A percentile compares a stretch with the other conserved stretches of the same genome.
Evolutionary conservation across 2,888 invertebrate species (phyloP).

Genomic region (Cosmopolites sordidus): DNA sequence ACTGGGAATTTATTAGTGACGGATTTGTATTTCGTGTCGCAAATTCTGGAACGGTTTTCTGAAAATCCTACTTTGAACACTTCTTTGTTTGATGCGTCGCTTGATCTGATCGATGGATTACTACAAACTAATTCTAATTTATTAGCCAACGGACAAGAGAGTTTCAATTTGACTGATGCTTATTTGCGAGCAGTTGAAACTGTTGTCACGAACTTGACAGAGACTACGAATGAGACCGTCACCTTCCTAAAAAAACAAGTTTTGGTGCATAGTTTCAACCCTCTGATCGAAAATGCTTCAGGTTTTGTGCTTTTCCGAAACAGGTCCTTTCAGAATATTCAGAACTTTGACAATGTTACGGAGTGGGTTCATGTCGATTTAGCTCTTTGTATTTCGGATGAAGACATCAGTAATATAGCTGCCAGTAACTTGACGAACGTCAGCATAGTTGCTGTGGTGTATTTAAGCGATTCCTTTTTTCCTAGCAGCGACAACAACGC

Average conservation of each 20-base stretch:
- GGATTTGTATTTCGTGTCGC: constrained; percentile 40
- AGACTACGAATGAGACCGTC: constrained; percentile 33
- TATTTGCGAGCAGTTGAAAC: constrained; percentile 58
- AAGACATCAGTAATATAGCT: constrained; percentile 33
- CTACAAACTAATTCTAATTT: constrained; percentile 29
- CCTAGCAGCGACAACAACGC: constrained; percentile 28
- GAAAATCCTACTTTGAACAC: constrained; percentile 4
- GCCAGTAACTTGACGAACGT: constrained; percentile 27
- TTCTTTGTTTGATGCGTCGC: constrained; percentile 35
- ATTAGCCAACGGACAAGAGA: constrained; percentile 49
- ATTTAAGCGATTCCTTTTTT: constrained; percentile 41
- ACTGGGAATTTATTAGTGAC: constrained; percentile 33
- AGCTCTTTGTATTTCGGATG: constrained; percentile 39
- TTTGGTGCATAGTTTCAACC: constrained; percentile 53
- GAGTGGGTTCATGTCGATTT: constrained; percentile 35
- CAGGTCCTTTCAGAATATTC: constrained; percentile 47
- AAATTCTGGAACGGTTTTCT: constrained; percentile 32
- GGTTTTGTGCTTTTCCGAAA: constrained; percentile 49
- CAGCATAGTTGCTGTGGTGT: constrained; percentile 37
- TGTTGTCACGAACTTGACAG: constrained; percentile 47
- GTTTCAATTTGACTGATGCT: constrained; percentile 61
- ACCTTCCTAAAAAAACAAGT: constrained; percentile 42
- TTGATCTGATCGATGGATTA: constrained; percentile 53
- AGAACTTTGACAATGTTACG: constrained; percentile 43
- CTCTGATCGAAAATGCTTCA: constrained; percentile 50